A percentile compares a stretch with the other conserved stretches of the same genome.
These are phyloP conservation scores for Hypselothyrea guttata DNA, from an alignment of 2,888 invertebrate species.

Conservation along the genomic window DNA sequence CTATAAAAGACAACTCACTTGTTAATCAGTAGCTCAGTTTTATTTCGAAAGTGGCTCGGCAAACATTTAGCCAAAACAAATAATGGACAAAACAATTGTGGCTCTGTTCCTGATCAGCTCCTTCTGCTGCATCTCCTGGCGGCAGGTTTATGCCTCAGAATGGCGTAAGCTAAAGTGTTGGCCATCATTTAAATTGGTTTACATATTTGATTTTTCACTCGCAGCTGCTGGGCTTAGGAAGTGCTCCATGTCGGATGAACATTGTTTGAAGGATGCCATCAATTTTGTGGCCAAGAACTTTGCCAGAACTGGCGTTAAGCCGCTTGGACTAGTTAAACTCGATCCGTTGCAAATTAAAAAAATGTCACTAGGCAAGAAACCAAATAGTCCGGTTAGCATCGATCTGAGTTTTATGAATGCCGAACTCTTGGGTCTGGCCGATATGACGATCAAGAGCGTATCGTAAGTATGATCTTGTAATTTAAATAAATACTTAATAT, in stretches of 20 bases:
- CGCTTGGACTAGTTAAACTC: conserved; percentile 67
- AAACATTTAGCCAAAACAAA: conserved; percentile 1
- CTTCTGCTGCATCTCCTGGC: conserved; percentile 9
- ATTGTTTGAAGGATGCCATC: conserved; percentile 47
- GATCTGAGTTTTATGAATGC: conserved; percentile 75
- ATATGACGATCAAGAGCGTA: conserved; percentile 39
- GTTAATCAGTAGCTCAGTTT: conserved; percentile 35
- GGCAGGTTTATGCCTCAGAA: conserved; percentile 19
- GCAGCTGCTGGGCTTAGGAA: conserved; percentile 52
- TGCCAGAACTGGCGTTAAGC: conserved; percentile 65
- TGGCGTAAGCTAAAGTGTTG: conserved; percentile 62
- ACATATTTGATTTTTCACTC: not conserved
- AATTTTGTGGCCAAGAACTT: conserved; percentile 51
- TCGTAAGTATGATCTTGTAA: conserved; percentile 50
- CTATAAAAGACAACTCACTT: not conserved
- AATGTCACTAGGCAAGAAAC: conserved; percentile 68
- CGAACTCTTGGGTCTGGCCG: conserved; percentile 68
- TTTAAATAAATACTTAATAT: not conserved
- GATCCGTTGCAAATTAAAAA: conserved; percentile 79
- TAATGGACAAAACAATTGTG: conserved; percentile 23
- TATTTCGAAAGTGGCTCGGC: conserved; percentile 1
- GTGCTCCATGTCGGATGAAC: conserved; percentile 53
- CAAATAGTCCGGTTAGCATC: conserved; percentile 78
- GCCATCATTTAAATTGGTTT: too few relatives aligned
- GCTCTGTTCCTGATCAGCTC: conserved; percentile 25